Percentiles rank a stretch among this genome's conserved stretches.
Evolutionary conservation across 2,888 invertebrate genomes (phyloP).

Genomic region (Gibbula magus): DNA sequence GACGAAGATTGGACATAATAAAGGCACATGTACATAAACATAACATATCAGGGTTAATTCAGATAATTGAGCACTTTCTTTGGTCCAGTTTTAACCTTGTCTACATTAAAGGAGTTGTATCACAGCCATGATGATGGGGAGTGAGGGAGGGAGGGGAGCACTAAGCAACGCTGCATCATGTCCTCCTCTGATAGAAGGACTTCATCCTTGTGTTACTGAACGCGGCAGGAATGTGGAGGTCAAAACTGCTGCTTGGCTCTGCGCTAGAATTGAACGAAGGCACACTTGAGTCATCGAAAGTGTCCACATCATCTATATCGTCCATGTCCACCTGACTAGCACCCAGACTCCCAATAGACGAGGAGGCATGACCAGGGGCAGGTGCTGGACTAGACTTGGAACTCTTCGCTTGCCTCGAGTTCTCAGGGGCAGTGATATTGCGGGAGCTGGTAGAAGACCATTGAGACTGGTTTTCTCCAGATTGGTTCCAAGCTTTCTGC

Average conservation of each 20-base stretch:
- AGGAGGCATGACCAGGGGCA: not conserved
- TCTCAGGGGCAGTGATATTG: not conserved
- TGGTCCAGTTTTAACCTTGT: no score
- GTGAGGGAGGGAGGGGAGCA: not conserved
- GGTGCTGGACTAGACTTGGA: not conserved
- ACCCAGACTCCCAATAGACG: not conserved
- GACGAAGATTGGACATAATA: no score
- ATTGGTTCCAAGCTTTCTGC: no score
- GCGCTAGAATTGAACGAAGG: not conserved
- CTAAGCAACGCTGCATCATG: not conserved
- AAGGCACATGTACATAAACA: no score
- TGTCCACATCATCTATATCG: conserved; percentile 2
- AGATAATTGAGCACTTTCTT: no score
- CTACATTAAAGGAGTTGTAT: no score
- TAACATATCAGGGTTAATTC: no score
- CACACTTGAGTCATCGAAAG: not conserved
- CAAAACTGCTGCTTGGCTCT: not conserved
- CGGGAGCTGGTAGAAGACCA: no score
- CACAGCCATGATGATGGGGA: no score
- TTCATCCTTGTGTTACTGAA: not conserved
- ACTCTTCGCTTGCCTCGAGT: not conserved
- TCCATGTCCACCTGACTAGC: not conserved
- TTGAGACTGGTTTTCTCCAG: no score
- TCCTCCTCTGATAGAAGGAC: not conserved
- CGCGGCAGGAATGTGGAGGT: not conserved